Evolutionary conservation across 2,797 vertebrate species (phyloP).

Genomic region (Girardinus metallicus): DNA sequence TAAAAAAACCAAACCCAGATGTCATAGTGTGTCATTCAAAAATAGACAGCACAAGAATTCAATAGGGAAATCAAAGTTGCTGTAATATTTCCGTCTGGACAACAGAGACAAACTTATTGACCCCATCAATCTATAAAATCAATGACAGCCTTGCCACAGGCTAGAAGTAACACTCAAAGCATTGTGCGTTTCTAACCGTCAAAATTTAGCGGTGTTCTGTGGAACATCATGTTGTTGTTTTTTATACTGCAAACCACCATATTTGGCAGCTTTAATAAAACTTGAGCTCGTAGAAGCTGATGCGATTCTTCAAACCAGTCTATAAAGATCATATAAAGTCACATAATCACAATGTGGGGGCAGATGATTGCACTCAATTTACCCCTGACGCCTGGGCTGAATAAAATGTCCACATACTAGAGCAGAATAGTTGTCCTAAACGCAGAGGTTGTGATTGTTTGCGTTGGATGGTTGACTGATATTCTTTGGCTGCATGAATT

Average conservation of each 20-base stretch:
- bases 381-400: neutral
- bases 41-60: neutral
- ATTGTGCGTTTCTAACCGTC: neutral
- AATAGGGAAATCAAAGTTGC: neutral
- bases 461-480: neutral
- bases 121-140: conserved; percentile 3
- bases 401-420: neutral
- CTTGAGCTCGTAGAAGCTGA: neutral
- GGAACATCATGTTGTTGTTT: neutral
- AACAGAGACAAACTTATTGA: conserved; percentile 1
- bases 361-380: neutral
- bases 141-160: neutral
- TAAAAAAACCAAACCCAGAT: neutral
- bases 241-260: neutral
- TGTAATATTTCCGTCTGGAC: neutral
- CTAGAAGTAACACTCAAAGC: neutral
- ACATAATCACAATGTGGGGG: neutral
- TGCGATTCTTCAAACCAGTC: neutral
- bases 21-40: neutral
- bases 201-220: neutral
- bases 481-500: neutral
- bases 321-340: neutral
- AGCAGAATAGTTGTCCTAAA: neutral
- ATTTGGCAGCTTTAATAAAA: neutral
- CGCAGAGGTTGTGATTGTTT: neutral